Conservation (phyloP, 2,797 vertebrate species). For the Momotus momota region DNA sequence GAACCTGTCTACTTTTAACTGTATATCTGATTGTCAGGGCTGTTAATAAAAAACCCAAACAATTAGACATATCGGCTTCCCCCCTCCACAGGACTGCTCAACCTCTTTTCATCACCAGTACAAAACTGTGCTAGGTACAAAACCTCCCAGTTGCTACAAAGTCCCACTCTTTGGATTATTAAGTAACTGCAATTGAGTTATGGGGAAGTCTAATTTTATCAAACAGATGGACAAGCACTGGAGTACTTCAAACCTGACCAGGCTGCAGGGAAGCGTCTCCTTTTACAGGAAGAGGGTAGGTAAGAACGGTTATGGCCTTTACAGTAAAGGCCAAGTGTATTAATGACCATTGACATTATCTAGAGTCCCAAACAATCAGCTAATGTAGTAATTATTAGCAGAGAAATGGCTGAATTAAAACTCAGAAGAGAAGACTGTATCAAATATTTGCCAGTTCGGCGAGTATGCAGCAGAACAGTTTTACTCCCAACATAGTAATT, state of each 20-base stretch:
- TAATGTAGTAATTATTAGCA: not conserved
- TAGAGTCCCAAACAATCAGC: not conserved
- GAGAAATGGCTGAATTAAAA: not conserved
- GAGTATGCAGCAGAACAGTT: not conserved
- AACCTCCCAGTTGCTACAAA: not conserved
- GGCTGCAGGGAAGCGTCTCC: not conserved
- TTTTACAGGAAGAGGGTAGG: not conserved
- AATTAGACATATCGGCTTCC: not conserved
- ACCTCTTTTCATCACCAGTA: not conserved
- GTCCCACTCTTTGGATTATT: not conserved
- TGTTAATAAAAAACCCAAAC: not conserved
- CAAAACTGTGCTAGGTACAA: not conserved
- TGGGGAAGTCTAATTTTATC: not conserved
- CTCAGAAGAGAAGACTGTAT: not conserved
- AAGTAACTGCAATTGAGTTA: not conserved
- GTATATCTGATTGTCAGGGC: not conserved
- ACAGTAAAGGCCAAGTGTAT: not conserved
- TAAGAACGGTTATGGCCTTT: not conserved
- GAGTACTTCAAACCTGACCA: not conserved
- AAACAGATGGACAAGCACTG: not conserved
- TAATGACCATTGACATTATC: not conserved
- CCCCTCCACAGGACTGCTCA: not conserved
- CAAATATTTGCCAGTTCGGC: not conserved
- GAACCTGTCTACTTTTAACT: not conserved
- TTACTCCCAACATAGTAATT: not conserved